Percentiles rank a stretch among this genome's conserved stretches.
These are phyloP conservation scores for Aphidius ervi DNA, from an alignment of 1,140 invertebrate species.

Conservation along the genomic window DNA sequence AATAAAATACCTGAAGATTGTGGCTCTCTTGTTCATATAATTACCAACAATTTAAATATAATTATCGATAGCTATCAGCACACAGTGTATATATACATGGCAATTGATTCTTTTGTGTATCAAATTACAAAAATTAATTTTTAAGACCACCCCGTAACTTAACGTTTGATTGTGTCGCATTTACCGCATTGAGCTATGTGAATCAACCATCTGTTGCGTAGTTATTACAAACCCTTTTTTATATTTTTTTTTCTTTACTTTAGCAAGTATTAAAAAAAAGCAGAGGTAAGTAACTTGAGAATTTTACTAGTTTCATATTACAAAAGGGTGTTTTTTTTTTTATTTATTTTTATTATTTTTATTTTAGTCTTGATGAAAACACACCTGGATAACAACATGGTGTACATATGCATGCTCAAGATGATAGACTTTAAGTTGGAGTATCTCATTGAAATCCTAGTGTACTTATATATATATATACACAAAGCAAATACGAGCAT, in stretches of 20 bases:
- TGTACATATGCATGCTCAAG: background rate
- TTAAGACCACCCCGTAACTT: constrained; percentile 7
- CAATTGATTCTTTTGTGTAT: background rate
- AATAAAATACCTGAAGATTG: too few species aligned
- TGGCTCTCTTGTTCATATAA: too few species aligned
- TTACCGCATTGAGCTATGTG: constrained; percentile 17
- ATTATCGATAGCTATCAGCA: too few species aligned
- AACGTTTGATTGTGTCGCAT: constrained; percentile 1
- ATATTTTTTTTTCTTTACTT: background rate
- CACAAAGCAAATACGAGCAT: constrained; percentile 26
- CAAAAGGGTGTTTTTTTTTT: constrained; percentile 6
- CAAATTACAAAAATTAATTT: constrained; percentile 12
- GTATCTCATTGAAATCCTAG: background rate
- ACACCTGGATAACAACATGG: background rate
- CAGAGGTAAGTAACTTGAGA: constrained; percentile 24
- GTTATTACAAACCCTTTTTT: constrained; percentile 21
- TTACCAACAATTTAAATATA: too few species aligned
- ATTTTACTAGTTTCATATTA: constrained; percentile 28
- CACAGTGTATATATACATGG: too few species aligned
- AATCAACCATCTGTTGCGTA: constrained; percentile 32
- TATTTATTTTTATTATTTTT: background rate
- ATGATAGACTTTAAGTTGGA: background rate
- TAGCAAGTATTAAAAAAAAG: constrained; percentile 6
- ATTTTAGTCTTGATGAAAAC: background rate
- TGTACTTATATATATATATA: constrained; percentile 6